Evolutionary conservation across 23 tunicate genomes (phyloP).

Genomic region (Trididemnum miniatum): DNA sequence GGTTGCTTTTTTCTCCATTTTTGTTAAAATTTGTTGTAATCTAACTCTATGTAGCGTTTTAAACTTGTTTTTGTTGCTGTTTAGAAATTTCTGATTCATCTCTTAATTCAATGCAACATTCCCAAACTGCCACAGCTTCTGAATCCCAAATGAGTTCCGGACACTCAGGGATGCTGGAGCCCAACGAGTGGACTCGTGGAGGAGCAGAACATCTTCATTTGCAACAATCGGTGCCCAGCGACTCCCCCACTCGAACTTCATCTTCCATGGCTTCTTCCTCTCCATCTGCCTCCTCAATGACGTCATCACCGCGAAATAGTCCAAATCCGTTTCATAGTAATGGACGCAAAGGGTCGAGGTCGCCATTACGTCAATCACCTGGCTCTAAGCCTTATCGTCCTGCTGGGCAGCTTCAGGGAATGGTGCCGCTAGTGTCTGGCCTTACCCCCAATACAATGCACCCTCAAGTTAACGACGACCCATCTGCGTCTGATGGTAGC

Average conservation of each 20-base stretch:
- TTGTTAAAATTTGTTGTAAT: no score
- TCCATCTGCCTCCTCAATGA: slow-evolving; percentile 46
- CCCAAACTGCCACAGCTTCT: background rate
- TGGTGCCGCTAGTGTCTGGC: background rate
- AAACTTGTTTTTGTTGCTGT: no score
- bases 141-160: background rate
- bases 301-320: slow-evolving; percentile 56
- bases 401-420: background rate
- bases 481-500: no score
- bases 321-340: slow-evolving; percentile 16
- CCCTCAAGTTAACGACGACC: no score
- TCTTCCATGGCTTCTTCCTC: slow-evolving; percentile 50
- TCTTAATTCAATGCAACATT: background rate
- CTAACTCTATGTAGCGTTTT: no score
- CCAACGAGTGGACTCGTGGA: slow-evolving; percentile 17
- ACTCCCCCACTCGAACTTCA: slow-evolving; percentile 15
- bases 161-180: background rate
- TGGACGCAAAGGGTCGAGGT: slow-evolving; percentile 13
- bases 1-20: no score
- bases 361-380: slow-evolving; percentile 2
- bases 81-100: slow-evolving; percentile 32
- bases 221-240: background rate
- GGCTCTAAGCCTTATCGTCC: background rate
- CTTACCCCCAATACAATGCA: no score
- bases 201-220: background rate